These are phyloP conservation scores for Chaetodon auriga DNA, from an alignment of 2,113 vertebrate genomes.

Conservation along the genomic window DNA sequence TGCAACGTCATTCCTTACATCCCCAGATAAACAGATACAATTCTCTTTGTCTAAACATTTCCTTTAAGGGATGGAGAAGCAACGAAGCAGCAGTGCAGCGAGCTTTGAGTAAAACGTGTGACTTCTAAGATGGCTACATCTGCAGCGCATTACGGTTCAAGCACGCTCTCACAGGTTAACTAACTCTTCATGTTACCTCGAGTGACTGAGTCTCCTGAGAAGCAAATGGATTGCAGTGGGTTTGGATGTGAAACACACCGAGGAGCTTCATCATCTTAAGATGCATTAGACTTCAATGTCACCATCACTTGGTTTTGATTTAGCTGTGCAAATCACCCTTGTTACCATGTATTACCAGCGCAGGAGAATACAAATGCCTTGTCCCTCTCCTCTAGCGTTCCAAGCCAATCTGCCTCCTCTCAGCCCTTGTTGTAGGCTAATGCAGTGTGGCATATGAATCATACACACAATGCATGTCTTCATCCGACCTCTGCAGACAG, in stretches of 20 bases:
- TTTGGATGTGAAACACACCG: conserved; percentile 46
- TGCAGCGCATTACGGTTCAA: conserved; percentile 68
- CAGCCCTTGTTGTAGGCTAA: conserved; percentile 79
- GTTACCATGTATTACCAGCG: conserved; percentile 77
- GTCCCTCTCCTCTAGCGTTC: conserved; percentile 54
- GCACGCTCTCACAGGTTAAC: conserved; percentile 70
- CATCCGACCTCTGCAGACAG: conserved; percentile 68
- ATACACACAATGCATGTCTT: conserved; percentile 71
- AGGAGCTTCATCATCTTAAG: conserved; percentile 63
- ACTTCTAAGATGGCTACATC: conserved; percentile 74
- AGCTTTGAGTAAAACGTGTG: conserved; percentile 72
- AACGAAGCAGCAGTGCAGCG: conserved; percentile 50
- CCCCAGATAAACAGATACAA: conserved; percentile 41
- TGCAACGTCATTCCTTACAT: conserved; percentile 36
- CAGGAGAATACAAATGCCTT: conserved; percentile 73
- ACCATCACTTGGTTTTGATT: conserved; percentile 84
- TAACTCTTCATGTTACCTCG: conserved; percentile 60
- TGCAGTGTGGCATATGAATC: conserved; percentile 77
- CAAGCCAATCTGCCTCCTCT: conserved; percentile 77
- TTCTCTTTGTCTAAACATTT: conserved; percentile 56
- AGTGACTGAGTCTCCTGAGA: conserved; percentile 66
- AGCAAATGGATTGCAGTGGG: conserved; percentile 64
- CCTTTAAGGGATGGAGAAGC: conserved; percentile 42
- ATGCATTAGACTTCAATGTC: conserved; percentile 68
- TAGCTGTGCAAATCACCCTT: conserved; percentile 83